A percentile compares a stretch with the other conserved stretches of the same genome.
phyloP scores from a whole-genome alignment of 2,888 invertebrate genomes.

The Rotaria sp. region DNA sequence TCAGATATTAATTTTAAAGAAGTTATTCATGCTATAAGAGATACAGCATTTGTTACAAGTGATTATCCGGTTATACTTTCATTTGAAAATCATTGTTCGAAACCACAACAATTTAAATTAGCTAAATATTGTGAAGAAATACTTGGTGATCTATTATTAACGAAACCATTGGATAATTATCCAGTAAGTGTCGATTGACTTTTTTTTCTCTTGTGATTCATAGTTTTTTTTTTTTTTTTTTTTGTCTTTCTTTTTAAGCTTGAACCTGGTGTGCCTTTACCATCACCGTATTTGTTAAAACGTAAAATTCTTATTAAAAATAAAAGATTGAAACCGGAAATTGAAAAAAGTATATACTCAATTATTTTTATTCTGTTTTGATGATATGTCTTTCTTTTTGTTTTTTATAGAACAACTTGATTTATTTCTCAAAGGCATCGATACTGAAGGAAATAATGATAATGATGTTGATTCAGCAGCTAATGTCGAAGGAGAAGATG shows the following conservation, averaged over 20 bases:
- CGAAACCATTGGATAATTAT: slow-evolving; percentile 75
- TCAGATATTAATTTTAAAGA: slow-evolving; percentile 89
- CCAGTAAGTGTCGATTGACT: slow-evolving; percentile 62
- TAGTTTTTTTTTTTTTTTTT: not conserved
- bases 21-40: slow-evolving; percentile 40
- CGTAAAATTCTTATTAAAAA: slow-evolving; percentile 96
- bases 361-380: no score
- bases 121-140: slow-evolving; percentile 99
- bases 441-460: slow-evolving; percentile 44
- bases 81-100: slow-evolving; percentile 48
- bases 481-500: slow-evolving; percentile 41
- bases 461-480: slow-evolving; percentile 40
- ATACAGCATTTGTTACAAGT: slow-evolving; percentile 41
- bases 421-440: slow-evolving; percentile 51
- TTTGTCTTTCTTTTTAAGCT: not conserved
- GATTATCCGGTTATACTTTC: slow-evolving; percentile 41
- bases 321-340: slow-evolving; percentile 87
- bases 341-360: slow-evolving; percentile 69
- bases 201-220: not conserved
- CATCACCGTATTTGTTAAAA: slow-evolving; percentile 80
- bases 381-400: not conserved
- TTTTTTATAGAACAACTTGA: slow-evolving; percentile 52
- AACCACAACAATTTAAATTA: slow-evolving; percentile 88
- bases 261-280: slow-evolving; percentile 79
- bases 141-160: slow-evolving; percentile 79